Evolutionary conservation across 2,797 vertebrate genomes (phyloP), one percentile per base, ranked within the genome.

Genomic region (Podarcis lilfordi): DNA sequence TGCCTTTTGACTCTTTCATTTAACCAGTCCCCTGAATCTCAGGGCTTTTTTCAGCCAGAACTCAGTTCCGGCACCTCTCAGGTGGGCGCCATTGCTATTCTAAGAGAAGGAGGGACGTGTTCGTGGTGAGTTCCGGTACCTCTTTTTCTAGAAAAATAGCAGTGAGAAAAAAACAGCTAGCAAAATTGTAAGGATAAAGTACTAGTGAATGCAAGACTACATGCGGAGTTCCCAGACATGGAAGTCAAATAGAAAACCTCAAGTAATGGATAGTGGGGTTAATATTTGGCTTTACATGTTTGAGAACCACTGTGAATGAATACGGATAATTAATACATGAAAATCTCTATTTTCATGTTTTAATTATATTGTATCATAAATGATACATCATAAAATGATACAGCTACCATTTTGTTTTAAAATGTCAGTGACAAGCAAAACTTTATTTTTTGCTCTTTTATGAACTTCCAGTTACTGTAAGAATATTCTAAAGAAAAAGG

Each of bases 211-310:
- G 69, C 2, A 75, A 15, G 13, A 1, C 25, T 89, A 23, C 25
- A 90, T 84, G 89, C 43, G 61, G 74, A 80, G 2, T 81, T 21
- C 21, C 27, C 50, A 6, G 27, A 74, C 19, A 87, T 43, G 68
- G 35, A 80, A 81, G 2, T 55, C 2, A 69, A 50, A 85, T 15
- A 6, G 7, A 85, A 9, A 90, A 92, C 75, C 89, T 76, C 10
- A 77, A 78, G 76, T 68, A 66, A 76, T n/a, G 10, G 84, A 86
- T 59, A 85, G 77, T 80, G 77, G 37, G n/a, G 80, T 29, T 10
- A 19, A 23, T 35, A 19, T 79, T 88, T 82, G 64, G 79, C n/a
- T 74, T 8, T 84, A 11, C 45, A 74, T 76, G 82, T 91, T 87
- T 59, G 82, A 37, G 32, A 74, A 1, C 27, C 87, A 6, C 40